Percentiles rank a stretch among this genome's conserved stretches.
Evolutionary conservation across 2,888 invertebrate genomes (phyloP).

Genomic region (Ctena decussata): DNA sequence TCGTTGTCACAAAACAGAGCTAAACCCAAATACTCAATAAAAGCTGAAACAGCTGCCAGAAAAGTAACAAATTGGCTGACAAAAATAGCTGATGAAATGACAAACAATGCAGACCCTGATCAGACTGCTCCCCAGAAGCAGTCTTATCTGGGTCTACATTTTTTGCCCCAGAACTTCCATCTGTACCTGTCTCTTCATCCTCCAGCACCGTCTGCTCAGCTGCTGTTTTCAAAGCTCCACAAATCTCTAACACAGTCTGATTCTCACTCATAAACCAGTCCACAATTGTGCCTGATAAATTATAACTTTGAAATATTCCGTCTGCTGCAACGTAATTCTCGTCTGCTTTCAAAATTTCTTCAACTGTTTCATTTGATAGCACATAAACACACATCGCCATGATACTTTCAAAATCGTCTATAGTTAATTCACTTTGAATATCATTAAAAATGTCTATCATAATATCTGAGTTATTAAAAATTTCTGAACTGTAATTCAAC

Average conservation of each 20-base stretch:
- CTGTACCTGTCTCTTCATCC: not conserved
- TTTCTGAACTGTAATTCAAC: constrained; percentile 22
- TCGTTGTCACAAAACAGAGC: no score
- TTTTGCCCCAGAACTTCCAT: no score
- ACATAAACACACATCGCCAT: constrained; percentile 46
- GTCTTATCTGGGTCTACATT: no score
- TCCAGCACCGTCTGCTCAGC: not conserved
- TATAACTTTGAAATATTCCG: not conserved
- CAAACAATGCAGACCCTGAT: no score
- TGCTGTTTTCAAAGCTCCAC: not conserved
- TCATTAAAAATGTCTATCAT: constrained; percentile 29
- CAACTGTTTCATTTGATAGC: constrained; percentile 32
- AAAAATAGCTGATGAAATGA: no score
- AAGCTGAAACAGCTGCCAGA: no score
- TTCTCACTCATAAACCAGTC: constrained; percentile 23
- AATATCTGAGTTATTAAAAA: constrained; percentile 26
- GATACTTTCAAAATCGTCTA: constrained; percentile 13
- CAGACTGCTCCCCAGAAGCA: no score
- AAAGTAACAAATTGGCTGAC: no score
- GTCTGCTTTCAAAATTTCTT: not conserved
- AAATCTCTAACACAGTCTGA: constrained; percentile 10
- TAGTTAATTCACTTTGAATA: constrained; percentile 24
- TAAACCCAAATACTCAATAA: no score
- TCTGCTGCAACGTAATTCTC: not conserved
- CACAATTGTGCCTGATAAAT: not conserved